Conservation (phyloP, 2,113 vertebrate genomes). For the Ammodytes marinus region DNA sequence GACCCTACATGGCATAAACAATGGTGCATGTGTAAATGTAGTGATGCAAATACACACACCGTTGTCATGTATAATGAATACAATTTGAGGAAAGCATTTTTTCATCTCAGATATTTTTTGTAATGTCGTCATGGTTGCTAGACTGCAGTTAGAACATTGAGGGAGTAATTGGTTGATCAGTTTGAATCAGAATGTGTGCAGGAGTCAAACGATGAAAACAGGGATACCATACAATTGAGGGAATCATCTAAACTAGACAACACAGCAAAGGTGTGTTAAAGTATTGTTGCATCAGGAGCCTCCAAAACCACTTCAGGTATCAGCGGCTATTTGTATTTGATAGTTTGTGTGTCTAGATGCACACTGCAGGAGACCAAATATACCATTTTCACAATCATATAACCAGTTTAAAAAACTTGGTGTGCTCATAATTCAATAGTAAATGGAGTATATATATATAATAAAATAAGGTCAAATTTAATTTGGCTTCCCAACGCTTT, state of each 20-base stretch:
- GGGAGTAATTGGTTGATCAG: background rate
- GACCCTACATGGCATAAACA: background rate
- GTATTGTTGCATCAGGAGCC: background rate
- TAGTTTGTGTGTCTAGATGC: background rate
- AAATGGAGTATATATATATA: too few species aligned
- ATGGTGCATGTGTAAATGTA: background rate
- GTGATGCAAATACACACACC: slow-evolving; percentile 5
- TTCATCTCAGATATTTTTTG: background rate
- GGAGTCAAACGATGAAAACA: background rate
- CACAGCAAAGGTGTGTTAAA: background rate
- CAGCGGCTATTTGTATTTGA: background rate
- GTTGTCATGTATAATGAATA: background rate
- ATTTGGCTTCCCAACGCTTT: background rate
- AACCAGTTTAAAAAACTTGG: background rate
- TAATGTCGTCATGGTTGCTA: background rate
- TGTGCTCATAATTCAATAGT: background rate
- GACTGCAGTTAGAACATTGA: background rate
- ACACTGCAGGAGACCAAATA: background rate
- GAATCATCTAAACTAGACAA: background rate
- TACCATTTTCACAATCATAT: background rate
- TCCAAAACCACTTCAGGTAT: background rate
- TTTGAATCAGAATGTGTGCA: background rate
- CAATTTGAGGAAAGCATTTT: background rate
- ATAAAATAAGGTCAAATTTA: background rate
- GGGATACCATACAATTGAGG: background rate